A percentile compares a stretch with the other conserved stretches of the same genome.
These are phyloP conservation scores for Tenthredo mesomela DNA, from an alignment of 2,888 invertebrate species.

Conservation along the genomic window DNA sequence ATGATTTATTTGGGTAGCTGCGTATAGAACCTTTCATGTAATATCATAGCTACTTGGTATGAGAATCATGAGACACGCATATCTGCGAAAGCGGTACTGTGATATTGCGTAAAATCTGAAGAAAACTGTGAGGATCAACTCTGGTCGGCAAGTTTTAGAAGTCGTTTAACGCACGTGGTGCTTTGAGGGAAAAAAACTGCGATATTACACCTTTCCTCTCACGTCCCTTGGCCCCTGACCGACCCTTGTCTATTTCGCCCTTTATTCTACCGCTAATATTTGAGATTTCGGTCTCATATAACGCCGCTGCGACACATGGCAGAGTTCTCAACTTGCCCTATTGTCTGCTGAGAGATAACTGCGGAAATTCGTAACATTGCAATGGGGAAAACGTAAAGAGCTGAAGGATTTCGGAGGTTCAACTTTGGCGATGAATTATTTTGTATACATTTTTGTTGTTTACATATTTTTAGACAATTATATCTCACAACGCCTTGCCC, in stretches of 20 bases:
- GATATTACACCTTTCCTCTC: slow-evolving; percentile 39
- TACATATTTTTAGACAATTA: not conserved
- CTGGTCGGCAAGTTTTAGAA: slow-evolving; percentile 38
- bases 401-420: not conserved
- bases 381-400: not conserved
- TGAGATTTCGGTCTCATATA: slow-evolving; percentile 71
- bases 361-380: not conserved
- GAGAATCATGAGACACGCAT: not conserved
- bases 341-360: slow-evolving; percentile 22
- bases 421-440: not conserved
- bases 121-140: not conserved
- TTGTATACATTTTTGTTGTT: not conserved
- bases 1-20: not conserved
- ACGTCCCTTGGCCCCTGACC: not conserved
- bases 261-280: slow-evolving; percentile 68
- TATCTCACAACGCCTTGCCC: too few species aligned
- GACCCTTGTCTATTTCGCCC: slow-evolving; percentile 11
- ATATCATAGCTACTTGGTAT: not conserved
- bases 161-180: slow-evolving; percentile 45
- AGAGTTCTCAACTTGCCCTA: slow-evolving; percentile 64
- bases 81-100: not conserved
- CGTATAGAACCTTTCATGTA: not conserved
- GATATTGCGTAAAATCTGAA: slow-evolving; percentile 17
- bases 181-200: slow-evolving; percentile 26
- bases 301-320: slow-evolving; percentile 72